Conservation (phyloP, 2,113 vertebrate species). For the Motacilla tschutschensis region DNA sequence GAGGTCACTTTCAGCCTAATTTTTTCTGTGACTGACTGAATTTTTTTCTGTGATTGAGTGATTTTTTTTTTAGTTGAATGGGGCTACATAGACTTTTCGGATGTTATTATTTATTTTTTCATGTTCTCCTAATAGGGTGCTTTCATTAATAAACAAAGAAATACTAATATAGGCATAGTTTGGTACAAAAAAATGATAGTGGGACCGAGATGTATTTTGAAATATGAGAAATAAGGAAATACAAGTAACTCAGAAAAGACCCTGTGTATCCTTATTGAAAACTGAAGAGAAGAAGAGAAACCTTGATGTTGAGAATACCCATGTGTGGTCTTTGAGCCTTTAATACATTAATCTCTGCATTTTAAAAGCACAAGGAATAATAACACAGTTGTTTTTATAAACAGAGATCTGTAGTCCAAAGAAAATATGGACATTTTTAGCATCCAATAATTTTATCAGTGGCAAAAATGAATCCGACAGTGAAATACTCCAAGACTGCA, state of each 20-base stretch:
- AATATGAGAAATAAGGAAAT: background rate
- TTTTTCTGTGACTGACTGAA: background rate
- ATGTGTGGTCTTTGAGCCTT: background rate
- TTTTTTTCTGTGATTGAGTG: background rate
- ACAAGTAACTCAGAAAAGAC: background rate
- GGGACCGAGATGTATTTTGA: background rate
- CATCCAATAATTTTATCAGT: background rate
- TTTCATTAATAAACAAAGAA: slow-evolving; percentile 5
- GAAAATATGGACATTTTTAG: background rate
- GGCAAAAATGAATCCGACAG: background rate
- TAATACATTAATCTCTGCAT: background rate
- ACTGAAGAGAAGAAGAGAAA: background rate
- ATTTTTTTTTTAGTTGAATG: background rate
- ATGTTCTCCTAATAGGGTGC: background rate
- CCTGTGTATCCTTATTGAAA: background rate
- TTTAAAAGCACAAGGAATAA: background rate
- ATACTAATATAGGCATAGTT: background rate
- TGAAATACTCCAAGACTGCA: background rate
- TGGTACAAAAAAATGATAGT: background rate
- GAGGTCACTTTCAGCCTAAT: background rate
- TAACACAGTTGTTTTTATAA: background rate
- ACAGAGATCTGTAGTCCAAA: background rate
- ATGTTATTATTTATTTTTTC: background rate
- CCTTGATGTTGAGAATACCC: background rate
- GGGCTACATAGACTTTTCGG: background rate